These are phyloP conservation scores for Conger conger DNA, from an alignment of 2,113 vertebrate genomes.

Conservation along the genomic window DNA sequence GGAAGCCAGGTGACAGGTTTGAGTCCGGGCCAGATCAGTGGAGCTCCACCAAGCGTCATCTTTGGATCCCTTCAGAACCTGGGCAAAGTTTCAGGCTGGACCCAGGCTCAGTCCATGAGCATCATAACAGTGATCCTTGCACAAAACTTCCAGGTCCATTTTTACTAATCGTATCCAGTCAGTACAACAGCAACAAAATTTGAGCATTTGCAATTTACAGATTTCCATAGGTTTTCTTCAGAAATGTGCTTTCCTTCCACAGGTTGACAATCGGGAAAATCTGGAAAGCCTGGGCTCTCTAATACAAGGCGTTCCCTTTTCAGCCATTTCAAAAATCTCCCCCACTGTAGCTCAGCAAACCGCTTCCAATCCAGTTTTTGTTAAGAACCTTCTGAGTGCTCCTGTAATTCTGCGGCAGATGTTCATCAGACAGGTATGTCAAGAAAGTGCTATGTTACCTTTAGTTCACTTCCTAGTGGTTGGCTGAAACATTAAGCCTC, in stretches of 20 bases:
- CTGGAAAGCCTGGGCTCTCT: conserved; percentile 58
- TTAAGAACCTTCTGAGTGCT: conserved; percentile 38
- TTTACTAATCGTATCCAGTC: neutral
- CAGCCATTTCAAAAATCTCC: conserved; percentile 22
- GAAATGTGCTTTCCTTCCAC: neutral
- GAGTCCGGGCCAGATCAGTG: conserved; percentile 50
- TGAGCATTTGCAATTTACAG: neutral
- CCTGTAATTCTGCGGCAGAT: conserved; percentile 44
- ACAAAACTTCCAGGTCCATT: conserved; percentile 49
- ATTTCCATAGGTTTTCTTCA: neutral
- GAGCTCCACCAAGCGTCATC: conserved; percentile 22
- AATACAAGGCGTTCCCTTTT: conserved; percentile 51
- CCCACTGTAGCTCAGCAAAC: conserved; percentile 32
- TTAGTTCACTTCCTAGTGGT: too few relatives aligned
- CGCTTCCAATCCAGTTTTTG: conserved; percentile 35
- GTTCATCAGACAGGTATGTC: conserved; percentile 60
- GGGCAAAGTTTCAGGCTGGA: conserved; percentile 52
- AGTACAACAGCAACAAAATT: too few relatives aligned
- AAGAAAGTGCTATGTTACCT: too few relatives aligned
- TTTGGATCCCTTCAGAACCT: conserved; percentile 27
- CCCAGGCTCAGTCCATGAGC: conserved; percentile 53
- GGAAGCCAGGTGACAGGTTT: conserved; percentile 49
- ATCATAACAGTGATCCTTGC: conserved; percentile 53
- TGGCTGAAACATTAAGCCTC: too few relatives aligned
- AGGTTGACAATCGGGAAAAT: conserved; percentile 37